Conservation (phyloP, 2,797 vertebrate species). For the Pseudomugil tenellus region DNA sequence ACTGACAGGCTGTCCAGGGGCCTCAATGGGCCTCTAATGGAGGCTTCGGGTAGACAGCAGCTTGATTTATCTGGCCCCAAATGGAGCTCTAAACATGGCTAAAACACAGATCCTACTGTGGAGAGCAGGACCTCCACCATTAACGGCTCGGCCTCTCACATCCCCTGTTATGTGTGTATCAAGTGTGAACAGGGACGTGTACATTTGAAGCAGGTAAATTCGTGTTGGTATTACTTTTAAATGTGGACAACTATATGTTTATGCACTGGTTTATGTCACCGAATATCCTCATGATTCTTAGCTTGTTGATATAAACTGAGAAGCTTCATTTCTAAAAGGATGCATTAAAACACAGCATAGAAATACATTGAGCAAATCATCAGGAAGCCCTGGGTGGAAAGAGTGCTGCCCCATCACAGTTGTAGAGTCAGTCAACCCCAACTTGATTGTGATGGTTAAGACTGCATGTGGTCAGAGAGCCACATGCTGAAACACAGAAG, state of each 20-base stretch:
- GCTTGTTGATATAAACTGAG: background rate
- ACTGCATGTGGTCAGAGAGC: background rate
- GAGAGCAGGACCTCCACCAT: conserved; percentile 70
- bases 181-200: conserved; percentile 29
- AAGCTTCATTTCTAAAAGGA: background rate
- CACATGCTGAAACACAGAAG: background rate
- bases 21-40: conserved; percentile 80
- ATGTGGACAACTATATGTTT: background rate
- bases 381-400: background rate
- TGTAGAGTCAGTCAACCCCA: background rate
- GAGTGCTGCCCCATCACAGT: background rate
- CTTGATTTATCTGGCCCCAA: conserved; percentile 84
- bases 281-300: background rate
- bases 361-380: background rate
- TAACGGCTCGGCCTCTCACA: conserved; percentile 64
- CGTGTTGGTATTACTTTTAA: conserved; percentile 32
- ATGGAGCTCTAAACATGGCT: conserved; percentile 80
- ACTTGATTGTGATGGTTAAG: background rate
- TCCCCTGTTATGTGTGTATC: conserved; percentile 15
- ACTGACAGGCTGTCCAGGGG: conserved; percentile 80
- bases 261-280: background rate
- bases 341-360: background rate
- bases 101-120: conserved; percentile 83
- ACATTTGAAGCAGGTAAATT: conserved; percentile 11
- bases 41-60: conserved; percentile 81